Conservation (phyloP, 2,797 vertebrate species). For the Avahi laniger region DNA sequence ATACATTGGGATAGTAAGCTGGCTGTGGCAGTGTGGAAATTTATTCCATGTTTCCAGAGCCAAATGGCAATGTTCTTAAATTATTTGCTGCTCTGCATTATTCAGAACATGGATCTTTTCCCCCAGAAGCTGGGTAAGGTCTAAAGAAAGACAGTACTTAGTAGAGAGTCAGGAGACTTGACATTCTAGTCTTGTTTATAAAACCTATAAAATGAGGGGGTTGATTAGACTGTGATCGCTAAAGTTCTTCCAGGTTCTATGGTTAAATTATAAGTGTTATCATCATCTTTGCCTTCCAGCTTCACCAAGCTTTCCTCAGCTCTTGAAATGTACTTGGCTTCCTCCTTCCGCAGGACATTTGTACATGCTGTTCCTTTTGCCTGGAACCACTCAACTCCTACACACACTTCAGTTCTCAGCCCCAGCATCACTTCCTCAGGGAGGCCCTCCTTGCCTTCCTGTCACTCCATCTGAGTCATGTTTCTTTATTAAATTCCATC, state of each 20-base stretch:
- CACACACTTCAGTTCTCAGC: not conserved
- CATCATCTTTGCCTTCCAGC: slow-evolving; percentile 42
- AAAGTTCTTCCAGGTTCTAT: slow-evolving; percentile 30
- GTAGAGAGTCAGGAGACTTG: slow-evolving; percentile 26
- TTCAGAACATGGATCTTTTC: slow-evolving; percentile 62
- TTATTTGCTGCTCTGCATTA: slow-evolving; percentile 72
- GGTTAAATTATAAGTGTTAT: not conserved
- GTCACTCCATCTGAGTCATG: not conserved
- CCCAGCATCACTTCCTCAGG: not conserved
- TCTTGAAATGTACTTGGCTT: slow-evolving; percentile 40
- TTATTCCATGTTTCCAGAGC: slow-evolving; percentile 63
- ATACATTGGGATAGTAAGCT: slow-evolving; percentile 54
- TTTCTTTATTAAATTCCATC: slow-evolving; percentile 13
- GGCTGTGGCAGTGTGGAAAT: slow-evolving; percentile 64
- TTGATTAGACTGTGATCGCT: not conserved
- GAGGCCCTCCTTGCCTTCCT: slow-evolving; percentile 20
- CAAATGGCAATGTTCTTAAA: slow-evolving; percentile 72
- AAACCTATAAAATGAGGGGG: slow-evolving; percentile 25
- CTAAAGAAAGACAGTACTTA: slow-evolving; percentile 53
- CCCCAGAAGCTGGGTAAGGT: slow-evolving; percentile 66
- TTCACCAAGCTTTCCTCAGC: slow-evolving; percentile 47
- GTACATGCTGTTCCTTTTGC: slow-evolving; percentile 62
- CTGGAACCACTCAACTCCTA: slow-evolving; percentile 58
- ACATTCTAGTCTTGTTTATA: slow-evolving; percentile 31
- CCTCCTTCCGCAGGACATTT: slow-evolving; percentile 38